Conservation (phyloP, 2,113 vertebrate species). For the Pseudolaguvia tuberculata region DNA sequence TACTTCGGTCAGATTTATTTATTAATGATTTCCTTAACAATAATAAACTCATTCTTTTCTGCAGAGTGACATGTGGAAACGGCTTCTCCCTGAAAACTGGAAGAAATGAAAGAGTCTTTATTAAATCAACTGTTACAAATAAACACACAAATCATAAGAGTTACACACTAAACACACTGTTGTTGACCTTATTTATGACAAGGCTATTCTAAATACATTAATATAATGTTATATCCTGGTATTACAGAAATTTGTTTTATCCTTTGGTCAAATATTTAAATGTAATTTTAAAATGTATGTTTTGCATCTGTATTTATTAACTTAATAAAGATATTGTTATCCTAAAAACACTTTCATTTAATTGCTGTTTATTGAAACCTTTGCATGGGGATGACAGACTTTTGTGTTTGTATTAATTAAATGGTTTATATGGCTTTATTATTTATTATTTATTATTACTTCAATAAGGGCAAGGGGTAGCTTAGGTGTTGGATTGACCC, state of each 20-base stretch:
- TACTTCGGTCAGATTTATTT: background rate
- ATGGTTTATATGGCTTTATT: too few species aligned
- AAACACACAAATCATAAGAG: slow-evolving; percentile 14
- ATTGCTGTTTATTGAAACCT: too few species aligned
- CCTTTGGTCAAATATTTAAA: slow-evolving; percentile 1
- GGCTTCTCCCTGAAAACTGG: slow-evolving; percentile 69
- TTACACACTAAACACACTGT: slow-evolving; percentile 41
- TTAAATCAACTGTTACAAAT: slow-evolving; percentile 19
- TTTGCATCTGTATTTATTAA: slow-evolving; percentile 42
- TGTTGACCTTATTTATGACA: slow-evolving; percentile 25
- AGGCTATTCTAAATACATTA: slow-evolving; percentile 13
- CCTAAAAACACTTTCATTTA: too few species aligned
- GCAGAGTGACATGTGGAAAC: slow-evolving; percentile 75
- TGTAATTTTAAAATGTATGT: background rate
- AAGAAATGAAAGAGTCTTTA: slow-evolving; percentile 54
- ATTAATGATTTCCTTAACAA: slow-evolving; percentile 26
- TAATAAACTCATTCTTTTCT: slow-evolving; percentile 31
- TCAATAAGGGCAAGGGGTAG: too few species aligned
- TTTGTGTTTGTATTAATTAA: background rate
- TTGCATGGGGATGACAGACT: too few species aligned
- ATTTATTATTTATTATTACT: too few species aligned
- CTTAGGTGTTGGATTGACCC: too few species aligned
- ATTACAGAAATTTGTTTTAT: slow-evolving; percentile 28
- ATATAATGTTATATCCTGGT: slow-evolving; percentile 18
- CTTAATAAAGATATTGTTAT: slow-evolving; percentile 26